phyloP scores from a whole-genome alignment of 2,888 invertebrate species.

The Oscheius onirici region DNA sequence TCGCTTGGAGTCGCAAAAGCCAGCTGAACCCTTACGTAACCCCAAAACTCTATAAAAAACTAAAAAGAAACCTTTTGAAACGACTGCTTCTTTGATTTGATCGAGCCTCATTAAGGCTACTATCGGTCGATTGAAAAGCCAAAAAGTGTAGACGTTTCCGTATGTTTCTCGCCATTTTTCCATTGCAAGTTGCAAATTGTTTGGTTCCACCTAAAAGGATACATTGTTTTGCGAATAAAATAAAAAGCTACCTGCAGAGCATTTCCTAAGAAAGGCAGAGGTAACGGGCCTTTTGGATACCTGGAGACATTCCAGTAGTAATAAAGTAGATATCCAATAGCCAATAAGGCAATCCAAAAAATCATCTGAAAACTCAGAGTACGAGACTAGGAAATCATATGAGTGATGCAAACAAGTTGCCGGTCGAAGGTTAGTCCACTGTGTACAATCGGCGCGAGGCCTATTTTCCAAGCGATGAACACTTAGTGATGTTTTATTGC shows the following conservation, averaged over 20 bases:
- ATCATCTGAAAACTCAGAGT: not conserved
- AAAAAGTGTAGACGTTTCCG: conserved; percentile 38
- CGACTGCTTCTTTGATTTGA: conserved; percentile 33
- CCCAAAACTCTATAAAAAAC: not conserved
- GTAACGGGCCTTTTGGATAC: conserved; percentile 47
- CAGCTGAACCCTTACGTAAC: conserved; percentile 25
- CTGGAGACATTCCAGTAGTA: conserved; percentile 42
- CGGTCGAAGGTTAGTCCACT: too few species aligned
- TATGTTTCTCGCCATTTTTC: conserved; percentile 17
- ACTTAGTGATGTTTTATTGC: too few species aligned
- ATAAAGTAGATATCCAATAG: conserved; percentile 31
- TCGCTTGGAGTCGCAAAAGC: conserved; percentile 26
- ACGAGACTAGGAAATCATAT: too few species aligned
- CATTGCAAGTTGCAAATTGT: conserved; percentile 5
- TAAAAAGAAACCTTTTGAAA: conserved; percentile 28
- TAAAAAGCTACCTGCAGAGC: not conserved
- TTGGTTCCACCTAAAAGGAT: conserved; percentile 9
- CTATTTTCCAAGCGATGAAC: too few species aligned
- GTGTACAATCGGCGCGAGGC: too few species aligned
- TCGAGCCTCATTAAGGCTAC: conserved; percentile 31
- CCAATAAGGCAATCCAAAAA: not conserved
- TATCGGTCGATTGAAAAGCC: conserved; percentile 30
- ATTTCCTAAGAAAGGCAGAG: conserved; percentile 22
- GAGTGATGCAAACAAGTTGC: too few species aligned
- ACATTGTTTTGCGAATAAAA: not conserved